Evolutionary conservation across 1,140 invertebrate genomes (phyloP).

Genomic region (Scaptomyza hsui): DNA sequence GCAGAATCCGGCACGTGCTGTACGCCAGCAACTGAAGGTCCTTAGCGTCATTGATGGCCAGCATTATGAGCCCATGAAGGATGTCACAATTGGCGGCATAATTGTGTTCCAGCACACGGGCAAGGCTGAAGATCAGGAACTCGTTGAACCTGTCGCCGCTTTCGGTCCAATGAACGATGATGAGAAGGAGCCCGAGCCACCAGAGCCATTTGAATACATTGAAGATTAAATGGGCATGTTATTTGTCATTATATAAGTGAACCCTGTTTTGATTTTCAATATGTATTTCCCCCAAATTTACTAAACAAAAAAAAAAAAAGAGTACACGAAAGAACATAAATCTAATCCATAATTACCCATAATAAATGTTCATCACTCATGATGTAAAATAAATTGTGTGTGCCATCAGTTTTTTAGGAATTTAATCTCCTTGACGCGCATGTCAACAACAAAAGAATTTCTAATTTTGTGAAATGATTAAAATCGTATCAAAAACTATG

Average conservation of each 20-base stretch:
- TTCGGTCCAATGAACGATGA: slow-evolving; percentile 97
- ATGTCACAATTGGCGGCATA: slow-evolving; percentile 97
- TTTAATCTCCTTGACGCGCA: background rate
- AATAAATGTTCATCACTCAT: slow-evolving; percentile 68
- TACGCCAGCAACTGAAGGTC: slow-evolving; percentile 96
- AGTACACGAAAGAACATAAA: slow-evolving; percentile 43
- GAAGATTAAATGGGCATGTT: slow-evolving; percentile 89
- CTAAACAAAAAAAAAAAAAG: slow-evolving; percentile 36
- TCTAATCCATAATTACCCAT: slow-evolving; percentile 60
- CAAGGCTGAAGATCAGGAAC: slow-evolving; percentile 89
- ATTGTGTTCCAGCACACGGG: slow-evolving; percentile 95
- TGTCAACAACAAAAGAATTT: slow-evolving; percentile 1
- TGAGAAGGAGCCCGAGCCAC: slow-evolving; percentile 96
- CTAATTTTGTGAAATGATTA: slow-evolving; percentile 24
- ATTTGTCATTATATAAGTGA: slow-evolving; percentile 74
- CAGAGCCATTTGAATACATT: slow-evolving; percentile 97
- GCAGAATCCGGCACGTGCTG: slow-evolving; percentile 96
- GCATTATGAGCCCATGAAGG: slow-evolving; percentile 94
- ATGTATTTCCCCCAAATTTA: slow-evolving; percentile 60
- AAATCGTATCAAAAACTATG: slow-evolving; percentile 9
- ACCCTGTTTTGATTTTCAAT: slow-evolving; percentile 54
- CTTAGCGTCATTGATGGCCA: slow-evolving; percentile 92
- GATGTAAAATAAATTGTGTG: slow-evolving; percentile 55
- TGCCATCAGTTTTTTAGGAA: background rate
- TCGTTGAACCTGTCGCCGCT: slow-evolving; percentile 97